A percentile compares a stretch with the other conserved stretches of the same genome.
phyloP scores from a whole-genome alignment of 2,797 vertebrate genomes.

The Tarsius wallacei region DNA sequence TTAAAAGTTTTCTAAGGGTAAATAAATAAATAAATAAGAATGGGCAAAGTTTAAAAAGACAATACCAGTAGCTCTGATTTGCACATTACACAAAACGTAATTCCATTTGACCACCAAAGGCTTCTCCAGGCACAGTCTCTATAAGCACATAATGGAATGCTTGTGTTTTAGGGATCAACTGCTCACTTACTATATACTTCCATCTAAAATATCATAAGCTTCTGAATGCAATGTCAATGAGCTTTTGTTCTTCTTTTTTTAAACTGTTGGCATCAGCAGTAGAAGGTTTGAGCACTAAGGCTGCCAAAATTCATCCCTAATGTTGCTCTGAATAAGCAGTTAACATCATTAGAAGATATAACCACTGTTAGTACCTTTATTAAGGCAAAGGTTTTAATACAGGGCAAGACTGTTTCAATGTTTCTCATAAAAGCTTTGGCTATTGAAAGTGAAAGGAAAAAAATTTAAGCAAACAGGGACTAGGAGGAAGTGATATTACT shows the following conservation, averaged over 20 bases:
- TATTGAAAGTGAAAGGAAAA: constrained; percentile 20
- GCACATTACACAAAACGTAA: background rate
- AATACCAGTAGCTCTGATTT: constrained; percentile 4
- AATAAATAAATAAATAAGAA: background rate
- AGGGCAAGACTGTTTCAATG: background rate
- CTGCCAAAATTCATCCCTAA: background rate
- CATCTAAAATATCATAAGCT: background rate
- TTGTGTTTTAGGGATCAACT: background rate
- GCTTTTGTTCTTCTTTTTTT: background rate
- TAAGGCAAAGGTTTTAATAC: background rate
- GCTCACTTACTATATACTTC: background rate
- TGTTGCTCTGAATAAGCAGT: background rate
- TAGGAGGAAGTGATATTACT: background rate
- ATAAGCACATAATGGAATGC: background rate
- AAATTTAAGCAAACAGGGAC: background rate
- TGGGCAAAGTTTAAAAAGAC: background rate
- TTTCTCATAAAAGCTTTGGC: background rate
- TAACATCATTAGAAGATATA: background rate
- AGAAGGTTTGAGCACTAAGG: background rate
- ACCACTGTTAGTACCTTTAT: background rate
- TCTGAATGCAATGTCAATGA: constrained; percentile 2
- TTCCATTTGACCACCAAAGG: background rate
- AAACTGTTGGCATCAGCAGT: background rate
- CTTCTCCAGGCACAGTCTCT: background rate
- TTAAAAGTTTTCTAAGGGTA: background rate